Conservation (phyloP, 92 coral and sea anemone species). For the Porites lobata region DNA sequence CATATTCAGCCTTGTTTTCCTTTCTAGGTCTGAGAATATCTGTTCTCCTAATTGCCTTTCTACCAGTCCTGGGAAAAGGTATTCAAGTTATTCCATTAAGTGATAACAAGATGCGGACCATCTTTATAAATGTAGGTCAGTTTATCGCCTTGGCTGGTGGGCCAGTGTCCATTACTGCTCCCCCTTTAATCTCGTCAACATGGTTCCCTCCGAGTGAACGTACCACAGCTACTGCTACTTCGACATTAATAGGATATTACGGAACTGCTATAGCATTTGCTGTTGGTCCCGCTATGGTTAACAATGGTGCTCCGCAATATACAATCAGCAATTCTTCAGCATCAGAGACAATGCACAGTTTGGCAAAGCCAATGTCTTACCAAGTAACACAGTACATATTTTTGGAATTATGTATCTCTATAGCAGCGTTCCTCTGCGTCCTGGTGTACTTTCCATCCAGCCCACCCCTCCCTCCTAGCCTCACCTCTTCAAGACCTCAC, state of each 20-base stretch:
- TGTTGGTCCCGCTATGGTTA: constrained; percentile 84
- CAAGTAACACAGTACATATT: constrained; percentile 46
- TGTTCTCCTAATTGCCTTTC: constrained; percentile 69
- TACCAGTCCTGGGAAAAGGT: constrained; percentile 74
- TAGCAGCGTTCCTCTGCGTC: constrained; percentile 59
- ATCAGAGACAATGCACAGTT: background rate
- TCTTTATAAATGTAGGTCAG: constrained; percentile 81
- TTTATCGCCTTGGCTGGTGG: constrained; percentile 64
- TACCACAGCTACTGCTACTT: constrained; percentile 85
- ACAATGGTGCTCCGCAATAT: background rate
- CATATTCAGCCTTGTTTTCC: background rate
- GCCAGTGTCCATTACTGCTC: constrained; percentile 78
- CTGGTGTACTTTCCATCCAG: constrained; percentile 80
- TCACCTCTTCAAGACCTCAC: constrained; percentile 46
- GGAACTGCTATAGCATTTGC: constrained; percentile 77
- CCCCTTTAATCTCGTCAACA: constrained; percentile 85
- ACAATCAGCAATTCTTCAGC: background rate
- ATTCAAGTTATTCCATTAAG: constrained; percentile 74
- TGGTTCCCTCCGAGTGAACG: constrained; percentile 92
- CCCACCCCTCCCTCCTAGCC: constrained; percentile 88
- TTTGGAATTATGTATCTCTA: constrained; percentile 62
- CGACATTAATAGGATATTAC: constrained; percentile 65
- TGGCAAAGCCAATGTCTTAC: constrained; percentile 13
- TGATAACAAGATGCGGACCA: constrained; percentile 39
- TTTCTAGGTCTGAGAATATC: constrained; percentile 77